Evolutionary conservation across 2,797 vertebrate species (phyloP), one percentile per base, ranked within the genome.

Genomic region (Characodon lateralis): DNA sequence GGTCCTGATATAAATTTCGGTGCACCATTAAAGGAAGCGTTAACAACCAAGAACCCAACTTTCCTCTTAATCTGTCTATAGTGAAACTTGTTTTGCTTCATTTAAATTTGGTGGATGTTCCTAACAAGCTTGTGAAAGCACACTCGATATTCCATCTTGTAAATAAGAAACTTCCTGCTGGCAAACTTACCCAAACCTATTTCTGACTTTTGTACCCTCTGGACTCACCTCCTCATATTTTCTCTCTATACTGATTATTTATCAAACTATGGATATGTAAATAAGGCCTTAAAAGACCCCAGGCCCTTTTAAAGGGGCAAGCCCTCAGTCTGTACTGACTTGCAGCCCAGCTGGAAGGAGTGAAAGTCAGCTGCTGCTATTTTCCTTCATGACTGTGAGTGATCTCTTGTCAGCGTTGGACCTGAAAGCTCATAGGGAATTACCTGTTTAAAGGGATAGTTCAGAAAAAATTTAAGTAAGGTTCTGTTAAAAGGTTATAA

Each of bases 381-480:
- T 82, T 79, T 84, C 85, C 78, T 82, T 77, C 78, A 51, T 78
- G 85, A 83, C 82, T 79, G 83, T 85, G 79, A 92, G 85, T 87
- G 74, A 91, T 78, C 81, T 90, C 84, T 77, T 77, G 79, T 77
- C 75, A 90, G 83, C 58, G 50, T 71, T 56, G 84, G 78, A 88
- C 87, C 87, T 88, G 81, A 75, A 51, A 71, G 74, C 83, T 80
- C 77, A 87, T 79, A 89, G 85, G 87, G 79, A 88, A 87, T 86
- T 72, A 77, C 73, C 79, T 61, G 2, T 72, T 63, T 76, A 89
- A 91, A 87, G 81, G 80, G 80, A 87, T 78, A 79, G 71, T 84
- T 87, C 80, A 3, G 24, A 48, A 26, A 3, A 10, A 13, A 5
- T 41, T 41, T 26, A 43, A 69, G 16, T 26, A n/a, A 48, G 41